Evolutionary conservation across 2,888 invertebrate species (phyloP).

Genomic region (Azorinus chamasolen): DNA sequence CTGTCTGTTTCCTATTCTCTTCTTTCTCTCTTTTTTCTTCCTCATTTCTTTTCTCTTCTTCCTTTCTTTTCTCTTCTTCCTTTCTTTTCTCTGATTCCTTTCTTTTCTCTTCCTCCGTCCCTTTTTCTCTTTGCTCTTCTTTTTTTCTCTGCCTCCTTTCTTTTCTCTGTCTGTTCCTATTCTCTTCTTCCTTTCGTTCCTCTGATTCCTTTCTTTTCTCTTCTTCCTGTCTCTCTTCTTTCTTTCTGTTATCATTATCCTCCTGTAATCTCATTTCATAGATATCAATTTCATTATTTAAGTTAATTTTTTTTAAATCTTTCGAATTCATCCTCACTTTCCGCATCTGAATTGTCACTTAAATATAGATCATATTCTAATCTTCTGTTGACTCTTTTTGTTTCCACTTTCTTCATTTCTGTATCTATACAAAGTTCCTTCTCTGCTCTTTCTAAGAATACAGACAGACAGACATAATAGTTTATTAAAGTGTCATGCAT

Average conservation of each 20-base stretch:
- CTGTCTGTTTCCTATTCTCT: background rate
- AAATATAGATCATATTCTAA: too few species aligned
- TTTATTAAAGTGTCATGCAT: too few species aligned
- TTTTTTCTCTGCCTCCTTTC: too few species aligned
- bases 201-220: background rate
- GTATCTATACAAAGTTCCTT: too few species aligned
- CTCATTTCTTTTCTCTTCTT: too few species aligned
- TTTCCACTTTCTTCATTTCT: too few species aligned
- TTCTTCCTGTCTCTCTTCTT: background rate
- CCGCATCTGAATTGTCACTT: background rate
- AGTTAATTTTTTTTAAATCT: conserved; percentile 1
- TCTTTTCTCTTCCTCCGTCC: too few species aligned
- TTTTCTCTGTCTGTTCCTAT: too few species aligned
- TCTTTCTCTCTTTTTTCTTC: background rate
- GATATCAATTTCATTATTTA: background rate
- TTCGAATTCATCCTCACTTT: background rate
- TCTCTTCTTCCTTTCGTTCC: background rate
- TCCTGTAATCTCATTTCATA: background rate
- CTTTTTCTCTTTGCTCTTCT: too few species aligned
- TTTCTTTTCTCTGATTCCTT: too few species aligned
- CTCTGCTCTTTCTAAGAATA: conserved; percentile 1
- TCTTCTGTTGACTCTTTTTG: too few species aligned
- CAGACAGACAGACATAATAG: too few species aligned
- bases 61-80: background rate
- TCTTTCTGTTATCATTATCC: background rate